phyloP scores from a whole-genome alignment of 2,888 invertebrate species.

The Rhaphigaster nebulosa region DNA sequence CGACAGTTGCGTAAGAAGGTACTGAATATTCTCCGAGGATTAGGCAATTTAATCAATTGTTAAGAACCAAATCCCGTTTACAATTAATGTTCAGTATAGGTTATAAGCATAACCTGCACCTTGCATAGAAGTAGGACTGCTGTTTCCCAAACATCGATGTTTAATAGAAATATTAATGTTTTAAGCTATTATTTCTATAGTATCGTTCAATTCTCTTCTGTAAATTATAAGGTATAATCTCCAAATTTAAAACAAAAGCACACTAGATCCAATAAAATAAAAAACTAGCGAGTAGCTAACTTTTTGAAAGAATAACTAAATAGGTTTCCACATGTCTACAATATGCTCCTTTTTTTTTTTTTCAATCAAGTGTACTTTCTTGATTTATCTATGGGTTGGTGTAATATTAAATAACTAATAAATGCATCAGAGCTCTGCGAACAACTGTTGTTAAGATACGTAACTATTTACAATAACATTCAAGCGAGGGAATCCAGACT shows the following conservation, averaged over 20 bases:
- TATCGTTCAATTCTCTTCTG: background rate
- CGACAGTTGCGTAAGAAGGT: background rate
- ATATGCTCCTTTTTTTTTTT: background rate
- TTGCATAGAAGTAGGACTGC: background rate
- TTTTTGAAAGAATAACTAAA: background rate
- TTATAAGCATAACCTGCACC: slow-evolving; percentile 10
- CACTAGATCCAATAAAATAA: background rate
- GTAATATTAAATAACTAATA: too few species aligned
- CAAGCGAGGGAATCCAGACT: background rate
- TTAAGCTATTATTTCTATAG: background rate
- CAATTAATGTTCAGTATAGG: background rate
- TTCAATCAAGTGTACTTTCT: background rate
- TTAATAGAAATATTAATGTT: background rate
- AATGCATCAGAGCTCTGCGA: background rate
- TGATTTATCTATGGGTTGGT: background rate
- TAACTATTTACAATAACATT: background rate
- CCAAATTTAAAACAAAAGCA: background rate
- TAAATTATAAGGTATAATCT: background rate
- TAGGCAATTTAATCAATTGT: background rate
- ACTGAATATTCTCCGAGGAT: background rate
- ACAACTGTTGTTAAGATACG: background rate
- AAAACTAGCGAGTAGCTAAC: background rate
- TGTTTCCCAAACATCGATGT: background rate
- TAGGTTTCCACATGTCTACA: background rate
- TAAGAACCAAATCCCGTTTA: slow-evolving; percentile 10